phyloP scores from a whole-genome alignment of 1,140 invertebrate species.

The Cydia fagiglandana region DNA sequence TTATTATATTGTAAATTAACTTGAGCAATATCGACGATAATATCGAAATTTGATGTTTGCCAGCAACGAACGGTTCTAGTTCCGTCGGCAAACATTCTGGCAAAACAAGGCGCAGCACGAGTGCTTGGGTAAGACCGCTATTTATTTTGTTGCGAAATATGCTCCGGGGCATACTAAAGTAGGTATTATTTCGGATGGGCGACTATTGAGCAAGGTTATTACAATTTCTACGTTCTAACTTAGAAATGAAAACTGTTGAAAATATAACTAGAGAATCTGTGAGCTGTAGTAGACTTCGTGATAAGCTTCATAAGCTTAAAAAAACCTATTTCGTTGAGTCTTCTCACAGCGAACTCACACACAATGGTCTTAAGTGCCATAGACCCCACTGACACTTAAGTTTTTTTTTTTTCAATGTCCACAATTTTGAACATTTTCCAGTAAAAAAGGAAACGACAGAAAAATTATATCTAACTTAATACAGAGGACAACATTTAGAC shows the following conservation, averaged over 20 bases:
- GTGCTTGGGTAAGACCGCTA: background rate
- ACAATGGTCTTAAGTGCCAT: too few relatives aligned
- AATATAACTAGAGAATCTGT: too few relatives aligned
- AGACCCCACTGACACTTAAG: too few relatives aligned
- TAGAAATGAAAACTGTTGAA: background rate
- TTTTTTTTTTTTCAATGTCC: too few relatives aligned
- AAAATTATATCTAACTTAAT: too few relatives aligned
- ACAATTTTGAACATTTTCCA: too few relatives aligned
- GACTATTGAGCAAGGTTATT: background rate
- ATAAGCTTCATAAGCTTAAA: too few relatives aligned
- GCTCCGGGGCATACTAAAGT: background rate
- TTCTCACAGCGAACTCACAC: too few relatives aligned
- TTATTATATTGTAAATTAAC: background rate
- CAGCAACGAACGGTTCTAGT: background rate
- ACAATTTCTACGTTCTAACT: background rate
- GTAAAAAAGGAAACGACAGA: too few relatives aligned
- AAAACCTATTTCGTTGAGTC: too few relatives aligned
- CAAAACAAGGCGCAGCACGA: background rate
- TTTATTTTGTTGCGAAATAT: conserved; percentile 2
- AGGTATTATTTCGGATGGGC: background rate
- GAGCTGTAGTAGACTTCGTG: too few relatives aligned
- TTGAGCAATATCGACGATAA: background rate
- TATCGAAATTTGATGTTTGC: background rate
- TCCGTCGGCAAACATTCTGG: background rate
- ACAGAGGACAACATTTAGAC: too few relatives aligned